Evolutionary conservation across 2,113 vertebrate genomes (phyloP).

Genomic region (Mixornis gularis): DNA sequence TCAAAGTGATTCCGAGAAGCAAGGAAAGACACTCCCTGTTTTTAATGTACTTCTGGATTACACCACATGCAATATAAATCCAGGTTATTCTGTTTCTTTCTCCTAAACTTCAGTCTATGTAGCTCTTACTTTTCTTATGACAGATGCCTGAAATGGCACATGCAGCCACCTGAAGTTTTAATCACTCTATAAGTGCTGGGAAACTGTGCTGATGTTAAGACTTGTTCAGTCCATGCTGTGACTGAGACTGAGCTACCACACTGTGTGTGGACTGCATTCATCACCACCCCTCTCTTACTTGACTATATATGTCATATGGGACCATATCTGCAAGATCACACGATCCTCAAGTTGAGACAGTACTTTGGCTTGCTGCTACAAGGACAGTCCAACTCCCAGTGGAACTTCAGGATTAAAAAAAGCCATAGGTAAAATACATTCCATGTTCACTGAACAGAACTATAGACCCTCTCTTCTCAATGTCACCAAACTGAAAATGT

Average conservation of each 20-base stretch:
- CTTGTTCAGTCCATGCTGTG: background rate
- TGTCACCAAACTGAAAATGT: background rate
- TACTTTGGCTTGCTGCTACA: background rate
- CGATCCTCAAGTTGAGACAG: rapidly evolving
- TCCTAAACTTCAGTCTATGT: background rate
- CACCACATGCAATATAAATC: background rate
- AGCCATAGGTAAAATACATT: background rate
- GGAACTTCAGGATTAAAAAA: background rate
- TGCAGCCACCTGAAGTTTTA: background rate
- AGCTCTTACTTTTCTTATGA: background rate
- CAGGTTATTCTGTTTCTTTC: background rate
- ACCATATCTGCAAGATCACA: background rate
- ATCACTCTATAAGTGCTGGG: background rate
- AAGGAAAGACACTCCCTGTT: background rate
- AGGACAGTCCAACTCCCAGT: background rate
- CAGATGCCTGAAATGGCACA: background rate
- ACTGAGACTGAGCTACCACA: background rate
- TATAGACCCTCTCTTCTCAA: background rate
- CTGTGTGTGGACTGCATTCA: background rate
- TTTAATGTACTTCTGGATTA: background rate
- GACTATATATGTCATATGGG: background rate
- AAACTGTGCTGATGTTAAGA: background rate
- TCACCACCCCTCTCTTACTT: background rate
- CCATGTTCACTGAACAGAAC: background rate
- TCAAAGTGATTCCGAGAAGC: background rate